These are phyloP conservation scores for Hemicordylus capensis DNA, from an alignment of 2,113 vertebrate genomes.

Conservation along the genomic window DNA sequence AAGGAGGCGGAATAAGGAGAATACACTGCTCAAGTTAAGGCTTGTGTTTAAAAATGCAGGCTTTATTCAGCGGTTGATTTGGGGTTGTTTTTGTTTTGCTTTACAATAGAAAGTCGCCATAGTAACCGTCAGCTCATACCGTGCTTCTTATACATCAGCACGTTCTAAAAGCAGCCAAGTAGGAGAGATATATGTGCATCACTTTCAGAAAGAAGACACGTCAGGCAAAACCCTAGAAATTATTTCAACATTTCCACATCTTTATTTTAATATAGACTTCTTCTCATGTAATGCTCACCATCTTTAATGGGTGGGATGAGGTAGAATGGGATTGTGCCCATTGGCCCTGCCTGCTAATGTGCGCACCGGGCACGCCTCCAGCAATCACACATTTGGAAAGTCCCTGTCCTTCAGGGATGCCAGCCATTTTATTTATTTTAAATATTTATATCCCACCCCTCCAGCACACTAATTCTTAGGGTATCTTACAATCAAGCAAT, in stretches of 20 bases:
- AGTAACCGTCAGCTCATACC: slow-evolving; percentile 37
- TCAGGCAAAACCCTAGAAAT: not conserved
- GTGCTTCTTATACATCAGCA: slow-evolving; percentile 4
- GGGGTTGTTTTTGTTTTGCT: not conserved
- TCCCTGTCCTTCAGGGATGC: too few relatives aligned
- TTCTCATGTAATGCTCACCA: too few relatives aligned
- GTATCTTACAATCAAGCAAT: too few relatives aligned
- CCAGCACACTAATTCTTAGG: too few relatives aligned
- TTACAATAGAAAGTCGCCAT: slow-evolving; percentile 42
- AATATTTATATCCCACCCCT: too few relatives aligned
- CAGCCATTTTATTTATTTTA: too few relatives aligned
- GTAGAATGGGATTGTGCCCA: too few relatives aligned
- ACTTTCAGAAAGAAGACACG: not conserved
- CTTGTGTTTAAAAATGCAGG: slow-evolving; percentile 18
- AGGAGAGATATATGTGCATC: not conserved
- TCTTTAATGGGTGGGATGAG: too few relatives aligned
- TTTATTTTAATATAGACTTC: too few relatives aligned
- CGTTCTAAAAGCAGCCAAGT: slow-evolving; percentile 29
- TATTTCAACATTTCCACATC: not conserved
- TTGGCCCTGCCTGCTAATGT: too few relatives aligned
- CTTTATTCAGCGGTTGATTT: slow-evolving; percentile 36
- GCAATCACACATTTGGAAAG: too few relatives aligned
- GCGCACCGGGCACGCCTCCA: too few relatives aligned
- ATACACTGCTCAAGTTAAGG: slow-evolving; percentile 17
- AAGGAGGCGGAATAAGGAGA: not conserved